Evolutionary conservation across 1,140 invertebrate species (phyloP).

Genomic region (Teleopsis dalmanni): DNA sequence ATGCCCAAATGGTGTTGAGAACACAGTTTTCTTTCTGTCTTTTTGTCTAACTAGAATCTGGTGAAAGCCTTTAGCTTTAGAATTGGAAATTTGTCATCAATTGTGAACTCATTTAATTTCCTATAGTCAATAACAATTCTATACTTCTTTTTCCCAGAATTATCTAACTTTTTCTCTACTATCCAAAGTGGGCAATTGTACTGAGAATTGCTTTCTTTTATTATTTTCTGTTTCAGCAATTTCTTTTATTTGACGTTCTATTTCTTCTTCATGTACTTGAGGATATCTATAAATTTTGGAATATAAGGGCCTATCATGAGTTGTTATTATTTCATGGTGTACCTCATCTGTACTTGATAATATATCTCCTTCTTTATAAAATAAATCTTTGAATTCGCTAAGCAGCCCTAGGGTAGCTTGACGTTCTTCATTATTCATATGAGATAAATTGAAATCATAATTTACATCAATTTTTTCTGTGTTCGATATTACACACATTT

Average conservation of each 20-base stretch:
- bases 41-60: constrained; percentile 18
- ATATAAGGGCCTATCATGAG: constrained; percentile 17
- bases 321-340: constrained; percentile 26
- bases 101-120: constrained; percentile 36
- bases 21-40: constrained; percentile 13
- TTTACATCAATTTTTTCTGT: background rate
- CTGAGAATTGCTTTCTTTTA: constrained; percentile 28
- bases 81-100: constrained; percentile 45
- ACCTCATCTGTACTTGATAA: constrained; percentile 4
- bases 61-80: constrained; percentile 41
- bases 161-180: constrained; percentile 39
- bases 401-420: background rate
- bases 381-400: background rate
- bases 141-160: constrained; percentile 40
- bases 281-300: constrained; percentile 32
- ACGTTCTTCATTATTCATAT: background rate
- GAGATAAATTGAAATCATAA: background rate
- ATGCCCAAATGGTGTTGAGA: constrained; percentile 8
- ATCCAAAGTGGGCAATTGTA: constrained; percentile 39
- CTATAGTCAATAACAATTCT: constrained; percentile 42
- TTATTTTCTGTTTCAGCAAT: constrained; percentile 43
- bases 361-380: constrained; percentile 5
- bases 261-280: constrained; percentile 38
- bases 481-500: background rate
- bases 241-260: constrained; percentile 32